These are phyloP conservation scores for Campylomormyrus numenius DNA, from an alignment of 2,113 vertebrate species.

Conservation along the genomic window DNA sequence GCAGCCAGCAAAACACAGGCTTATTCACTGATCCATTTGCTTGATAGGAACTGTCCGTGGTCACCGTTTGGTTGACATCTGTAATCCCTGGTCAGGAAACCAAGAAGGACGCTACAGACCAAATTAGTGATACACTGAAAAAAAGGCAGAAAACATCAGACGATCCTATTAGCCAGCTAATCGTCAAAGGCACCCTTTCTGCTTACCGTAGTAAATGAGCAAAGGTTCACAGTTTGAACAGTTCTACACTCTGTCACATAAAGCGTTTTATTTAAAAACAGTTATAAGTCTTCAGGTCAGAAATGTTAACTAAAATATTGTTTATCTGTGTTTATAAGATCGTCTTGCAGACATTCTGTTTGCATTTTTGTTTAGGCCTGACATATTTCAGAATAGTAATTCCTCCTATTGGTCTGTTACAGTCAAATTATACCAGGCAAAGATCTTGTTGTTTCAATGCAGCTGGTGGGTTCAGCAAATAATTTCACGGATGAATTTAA, in stretches of 20 bases:
- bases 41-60: not conserved
- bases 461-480: not conserved
- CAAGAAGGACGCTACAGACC: not conserved
- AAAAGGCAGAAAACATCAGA: not conserved
- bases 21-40: not conserved
- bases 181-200: not conserved
- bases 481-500: not conserved
- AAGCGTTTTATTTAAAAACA: not conserved
- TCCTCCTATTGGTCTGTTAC: not conserved
- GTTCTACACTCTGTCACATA: not conserved
- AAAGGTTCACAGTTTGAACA: not conserved
- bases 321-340: not conserved
- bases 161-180: not conserved
- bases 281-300: not conserved
- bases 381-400: not conserved
- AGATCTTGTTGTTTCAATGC: not conserved
- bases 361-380: not conserved
- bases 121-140: not conserved
- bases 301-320: not conserved
- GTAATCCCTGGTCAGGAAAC: not conserved
- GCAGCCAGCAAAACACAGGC: conserved; percentile 29
- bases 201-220: not conserved
- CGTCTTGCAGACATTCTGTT: not conserved
- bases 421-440: not conserved
- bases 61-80: not conserved